Conservation (phyloP, 2,113 vertebrate genomes). For the Toxotes chatareus region DNA sequence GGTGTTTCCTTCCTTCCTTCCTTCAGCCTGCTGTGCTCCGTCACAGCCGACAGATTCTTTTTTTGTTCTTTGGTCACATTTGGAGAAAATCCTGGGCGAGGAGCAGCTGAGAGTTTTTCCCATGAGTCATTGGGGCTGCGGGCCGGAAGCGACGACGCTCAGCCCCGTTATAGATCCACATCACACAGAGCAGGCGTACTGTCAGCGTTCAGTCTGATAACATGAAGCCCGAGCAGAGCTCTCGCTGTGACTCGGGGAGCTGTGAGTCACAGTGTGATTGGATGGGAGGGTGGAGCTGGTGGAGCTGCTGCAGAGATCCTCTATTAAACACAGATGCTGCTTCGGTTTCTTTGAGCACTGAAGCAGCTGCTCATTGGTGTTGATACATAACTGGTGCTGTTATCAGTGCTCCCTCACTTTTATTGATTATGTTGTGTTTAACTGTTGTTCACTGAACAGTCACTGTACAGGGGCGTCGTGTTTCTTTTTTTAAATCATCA, state of each 20-base stretch:
- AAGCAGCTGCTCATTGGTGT: no score
- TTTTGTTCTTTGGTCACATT: background rate
- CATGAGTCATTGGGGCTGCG: conserved; percentile 29
- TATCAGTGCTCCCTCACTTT: no score
- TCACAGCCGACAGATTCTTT: background rate
- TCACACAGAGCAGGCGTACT: background rate
- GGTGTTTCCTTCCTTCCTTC: no score
- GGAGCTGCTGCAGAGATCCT: background rate
- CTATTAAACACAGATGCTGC: background rate
- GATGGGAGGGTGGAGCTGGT: background rate
- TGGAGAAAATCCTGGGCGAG: background rate
- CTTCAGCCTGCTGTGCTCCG: background rate
- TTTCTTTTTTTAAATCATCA: no score
- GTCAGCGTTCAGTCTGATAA: no score
- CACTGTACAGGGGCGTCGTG: no score
- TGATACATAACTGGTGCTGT: no score
- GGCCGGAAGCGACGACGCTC: background rate
- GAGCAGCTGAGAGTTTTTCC: conserved; percentile 30
- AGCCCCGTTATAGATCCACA: background rate
- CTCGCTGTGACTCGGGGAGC: background rate
- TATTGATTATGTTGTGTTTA: no score
- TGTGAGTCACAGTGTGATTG: background rate
- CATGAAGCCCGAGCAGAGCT: no score
- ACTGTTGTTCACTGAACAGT: no score
- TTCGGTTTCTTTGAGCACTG: no score